phyloP scores from a whole-genome alignment of 2,888 invertebrate species.

The Charanyca ferruginea region DNA sequence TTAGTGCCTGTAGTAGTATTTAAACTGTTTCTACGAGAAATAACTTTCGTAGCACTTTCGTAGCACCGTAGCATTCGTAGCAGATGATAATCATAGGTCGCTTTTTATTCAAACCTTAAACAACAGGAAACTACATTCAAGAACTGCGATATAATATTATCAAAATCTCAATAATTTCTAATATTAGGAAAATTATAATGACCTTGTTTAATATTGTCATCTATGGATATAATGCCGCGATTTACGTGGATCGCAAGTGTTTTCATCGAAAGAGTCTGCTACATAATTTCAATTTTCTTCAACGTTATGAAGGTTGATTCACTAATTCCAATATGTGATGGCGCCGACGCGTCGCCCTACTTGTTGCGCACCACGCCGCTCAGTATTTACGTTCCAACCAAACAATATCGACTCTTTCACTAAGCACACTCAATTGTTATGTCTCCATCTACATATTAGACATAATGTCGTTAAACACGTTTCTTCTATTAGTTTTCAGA shows the following conservation, averaged over 20 bases:
- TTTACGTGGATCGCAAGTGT: neutral
- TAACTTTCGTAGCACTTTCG: conserved; percentile 49
- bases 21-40: neutral
- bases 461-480: conserved; percentile 52
- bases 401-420: conserved; percentile 77
- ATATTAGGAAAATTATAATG: neutral
- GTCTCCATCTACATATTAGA: conserved; percentile 39
- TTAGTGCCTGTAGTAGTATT: neutral
- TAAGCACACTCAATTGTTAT: conserved; percentile 68
- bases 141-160: neutral
- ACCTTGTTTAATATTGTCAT: neutral
- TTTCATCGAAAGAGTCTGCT: conserved; percentile 16
- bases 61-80: conserved; percentile 48
- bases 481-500: conserved; percentile 28
- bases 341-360: conserved; percentile 84
- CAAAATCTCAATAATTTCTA: neutral
- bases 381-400: conserved; percentile 78
- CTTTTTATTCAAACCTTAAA: neutral
- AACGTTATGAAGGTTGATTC: conserved; percentile 42
- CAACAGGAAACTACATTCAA: neutral
- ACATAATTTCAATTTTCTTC: conserved; percentile 36
- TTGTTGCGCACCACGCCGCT: conserved; percentile 80
- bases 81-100: neutral
- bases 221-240: neutral
- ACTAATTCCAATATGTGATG: conserved; percentile 61